A percentile compares a stretch with the other conserved stretches of the same genome.
Evolutionary conservation across 2,113 vertebrate species (phyloP).

Genomic region (Albula goreensis): DNA sequence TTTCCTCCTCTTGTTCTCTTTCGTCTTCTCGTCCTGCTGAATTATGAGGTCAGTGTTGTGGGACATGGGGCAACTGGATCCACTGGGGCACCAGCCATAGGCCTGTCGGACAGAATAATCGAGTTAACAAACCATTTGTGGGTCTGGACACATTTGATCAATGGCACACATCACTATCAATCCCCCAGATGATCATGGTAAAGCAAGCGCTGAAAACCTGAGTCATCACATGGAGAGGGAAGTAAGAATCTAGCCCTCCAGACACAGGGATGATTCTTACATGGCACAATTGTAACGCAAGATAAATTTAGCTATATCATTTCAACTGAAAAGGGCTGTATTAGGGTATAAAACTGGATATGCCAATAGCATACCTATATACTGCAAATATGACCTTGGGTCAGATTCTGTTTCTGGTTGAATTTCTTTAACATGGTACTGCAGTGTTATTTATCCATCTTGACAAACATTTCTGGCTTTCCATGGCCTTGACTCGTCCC

Average conservation of each 20-base stretch:
- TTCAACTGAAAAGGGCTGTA: background rate
- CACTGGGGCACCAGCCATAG: conserved; percentile 92
- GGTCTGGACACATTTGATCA: background rate
- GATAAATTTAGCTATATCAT: background rate
- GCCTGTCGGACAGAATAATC: conserved; percentile 65
- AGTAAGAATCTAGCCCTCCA: background rate
- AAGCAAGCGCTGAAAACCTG: background rate
- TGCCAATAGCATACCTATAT: background rate
- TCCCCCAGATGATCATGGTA: background rate
- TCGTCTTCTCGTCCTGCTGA: conserved; percentile 80
- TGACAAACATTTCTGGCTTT: background rate
- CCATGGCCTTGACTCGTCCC: too few species aligned
- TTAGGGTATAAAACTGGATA: background rate
- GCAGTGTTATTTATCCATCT: background rate
- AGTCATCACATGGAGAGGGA: background rate
- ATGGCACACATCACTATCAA: background rate
- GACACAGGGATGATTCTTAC: background rate
- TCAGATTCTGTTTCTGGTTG: background rate
- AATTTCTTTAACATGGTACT: background rate
- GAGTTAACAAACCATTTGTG: background rate
- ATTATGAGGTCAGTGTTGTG: conserved; percentile 94
- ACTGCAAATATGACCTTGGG: background rate
- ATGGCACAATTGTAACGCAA: background rate
- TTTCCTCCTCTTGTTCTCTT: conserved; percentile 74
- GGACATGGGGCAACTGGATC: conserved; percentile 82